phyloP scores from a whole-genome alignment of 2,113 vertebrate genomes.

The Platycercus adscitus region DNA sequence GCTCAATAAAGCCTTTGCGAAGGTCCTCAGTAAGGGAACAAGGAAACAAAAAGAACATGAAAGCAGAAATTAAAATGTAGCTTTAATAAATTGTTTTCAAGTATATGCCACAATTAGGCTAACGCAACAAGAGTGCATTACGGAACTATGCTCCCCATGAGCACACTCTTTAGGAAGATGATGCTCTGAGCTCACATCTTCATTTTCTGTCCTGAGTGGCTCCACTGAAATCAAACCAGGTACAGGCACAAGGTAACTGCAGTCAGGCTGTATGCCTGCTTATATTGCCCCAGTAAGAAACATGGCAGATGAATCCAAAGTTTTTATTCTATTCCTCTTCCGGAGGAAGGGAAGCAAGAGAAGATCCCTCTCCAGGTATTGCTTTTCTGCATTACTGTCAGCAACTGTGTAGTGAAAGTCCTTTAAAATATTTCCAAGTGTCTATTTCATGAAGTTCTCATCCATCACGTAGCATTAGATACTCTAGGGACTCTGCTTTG shows the following conservation, averaged over 20 bases:
- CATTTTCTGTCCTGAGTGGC: background rate
- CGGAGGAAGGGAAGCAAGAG: background rate
- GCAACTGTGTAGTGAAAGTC: background rate
- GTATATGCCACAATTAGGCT: background rate
- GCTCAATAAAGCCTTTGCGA: background rate
- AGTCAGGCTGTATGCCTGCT: background rate
- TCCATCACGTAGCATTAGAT: background rate
- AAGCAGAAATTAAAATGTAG: background rate
- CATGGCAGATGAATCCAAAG: background rate
- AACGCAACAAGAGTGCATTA: fast-evolving
- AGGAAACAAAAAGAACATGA: background rate
- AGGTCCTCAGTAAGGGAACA: background rate
- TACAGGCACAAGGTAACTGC: background rate
- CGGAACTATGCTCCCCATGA: background rate
- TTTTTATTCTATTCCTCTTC: background rate
- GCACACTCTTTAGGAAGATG: background rate
- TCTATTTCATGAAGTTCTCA: background rate
- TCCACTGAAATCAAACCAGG: background rate
- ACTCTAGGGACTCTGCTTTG: background rate
- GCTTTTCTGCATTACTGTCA: background rate
- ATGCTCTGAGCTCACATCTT: background rate
- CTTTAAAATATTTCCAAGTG: background rate
- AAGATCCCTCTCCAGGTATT: background rate
- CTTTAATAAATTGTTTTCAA: background rate
- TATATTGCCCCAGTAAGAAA: background rate